Evolutionary conservation across 2,888 invertebrate genomes (phyloP), one percentile per base, ranked within the genome.

Genomic region (Agonopterix alstromeriana): DNA sequence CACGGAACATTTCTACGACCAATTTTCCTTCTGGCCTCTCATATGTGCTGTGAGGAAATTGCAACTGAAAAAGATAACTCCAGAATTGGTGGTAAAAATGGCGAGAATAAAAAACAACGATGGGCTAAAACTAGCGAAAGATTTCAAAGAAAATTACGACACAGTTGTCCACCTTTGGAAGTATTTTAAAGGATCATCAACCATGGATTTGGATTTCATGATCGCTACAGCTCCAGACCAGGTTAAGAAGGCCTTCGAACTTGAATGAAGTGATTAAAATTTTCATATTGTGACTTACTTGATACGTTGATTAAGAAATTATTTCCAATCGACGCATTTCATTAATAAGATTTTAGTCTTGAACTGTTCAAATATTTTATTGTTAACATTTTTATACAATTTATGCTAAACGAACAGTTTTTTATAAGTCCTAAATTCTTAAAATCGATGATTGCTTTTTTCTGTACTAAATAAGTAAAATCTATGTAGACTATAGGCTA

Each of bases 11-110:
- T 73, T 76, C 45, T 64, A 65, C 8, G 66, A 71, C 0, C 73
- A 75, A 14, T 80, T 80, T 49, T 55, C 60, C 0, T 78, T 56
- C 53, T 77, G 63, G 57, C 78, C 79, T 0, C 55, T 80, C 0
- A 17, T 80, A 3, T 78, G 77, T 43, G 75, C 71, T 1, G 38
- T 80, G 10, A 65, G 70, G 12, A 78, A 78, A 50, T 58, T 70
- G 10, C 67, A 73, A 35, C 49, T 74, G 2, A 69, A 71, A 11
- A 78, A 78, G 52, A 65, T 79, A 8, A 69, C 70, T 0, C 9
- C 65, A 0, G 63, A 68, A 8, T 58, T 64, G 0, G 70, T 77
- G 0, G 40, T 72, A 0, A 74, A 77, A 52, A 71, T 75, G 44
- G 76, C 78, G 0, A 70, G 61, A 45, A 70, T 75, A 0, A 79